These are phyloP conservation scores for Limosa lapponica DNA, from an alignment of 2,797 vertebrate genomes.

Conservation along the genomic window DNA sequence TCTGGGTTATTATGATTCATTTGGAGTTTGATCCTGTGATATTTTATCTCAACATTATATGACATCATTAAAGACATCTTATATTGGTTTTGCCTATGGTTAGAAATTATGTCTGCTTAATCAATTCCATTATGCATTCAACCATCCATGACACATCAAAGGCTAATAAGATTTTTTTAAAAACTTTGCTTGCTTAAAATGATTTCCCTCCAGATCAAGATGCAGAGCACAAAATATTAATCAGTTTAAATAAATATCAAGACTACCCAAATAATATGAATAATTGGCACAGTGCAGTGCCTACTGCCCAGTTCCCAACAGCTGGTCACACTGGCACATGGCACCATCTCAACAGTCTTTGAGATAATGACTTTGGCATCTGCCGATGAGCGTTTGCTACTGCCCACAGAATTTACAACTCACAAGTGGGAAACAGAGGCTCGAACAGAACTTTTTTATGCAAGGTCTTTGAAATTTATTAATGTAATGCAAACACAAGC, in stretches of 20 bases:
- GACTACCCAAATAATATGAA: conserved; percentile 93
- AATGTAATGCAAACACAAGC: conserved; percentile 99
- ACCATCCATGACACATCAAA: conserved; percentile 80
- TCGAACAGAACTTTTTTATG: conserved; percentile 97
- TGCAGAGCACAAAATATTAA: conserved; percentile 90
- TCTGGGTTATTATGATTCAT: conserved; percentile 2
- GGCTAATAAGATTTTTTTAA: conserved; percentile 74
- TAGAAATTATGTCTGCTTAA: conserved; percentile 75
- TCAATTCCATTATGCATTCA: conserved; percentile 75
- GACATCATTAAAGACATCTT: conserved; percentile 74
- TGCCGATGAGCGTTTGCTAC: conserved; percentile 90
- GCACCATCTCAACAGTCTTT: conserved; percentile 94
- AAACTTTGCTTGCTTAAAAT: conserved; percentile 82
- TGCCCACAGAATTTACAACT: conserved; percentile 99
- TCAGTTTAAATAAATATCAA: conserved; percentile 93
- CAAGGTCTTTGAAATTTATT: conserved; percentile 99
- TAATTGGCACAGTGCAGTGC: conserved; percentile 91
- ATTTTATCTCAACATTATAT: conserved; percentile 64
- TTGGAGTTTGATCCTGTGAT: conserved; percentile 22
- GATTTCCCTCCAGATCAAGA: conserved; percentile 85
- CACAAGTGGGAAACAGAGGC: conserved; percentile 96
- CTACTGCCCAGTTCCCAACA: conserved; percentile 93
- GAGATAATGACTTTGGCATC: conserved; percentile 99
- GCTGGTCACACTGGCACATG: conserved; percentile 95
- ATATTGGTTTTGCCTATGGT: conserved; percentile 75